A percentile compares a stretch with the other conserved stretches of the same genome.
phyloP scores from a whole-genome alignment of 30 jellyfish, hydroid and myxozoan genomes.

The Chrysaora quinquecirrha region DNA sequence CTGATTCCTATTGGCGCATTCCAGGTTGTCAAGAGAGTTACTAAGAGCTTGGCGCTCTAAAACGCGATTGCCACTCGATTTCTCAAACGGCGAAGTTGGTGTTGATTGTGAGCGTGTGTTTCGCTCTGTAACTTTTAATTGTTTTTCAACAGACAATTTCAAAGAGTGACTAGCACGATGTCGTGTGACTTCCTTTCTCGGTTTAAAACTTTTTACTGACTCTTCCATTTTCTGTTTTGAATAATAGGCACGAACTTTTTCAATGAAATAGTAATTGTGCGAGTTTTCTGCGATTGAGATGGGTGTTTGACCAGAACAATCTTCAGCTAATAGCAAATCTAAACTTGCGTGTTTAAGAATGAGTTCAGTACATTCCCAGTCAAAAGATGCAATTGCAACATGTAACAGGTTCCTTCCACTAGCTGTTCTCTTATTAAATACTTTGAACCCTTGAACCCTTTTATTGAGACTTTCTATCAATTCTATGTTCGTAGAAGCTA shows the following conservation, averaged over 20 bases:
- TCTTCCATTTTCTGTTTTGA: background rate
- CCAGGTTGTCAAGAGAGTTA: background rate
- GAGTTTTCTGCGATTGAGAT: conserved; percentile 8
- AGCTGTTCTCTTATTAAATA: conserved; percentile 31
- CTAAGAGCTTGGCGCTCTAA: background rate
- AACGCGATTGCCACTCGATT: background rate
- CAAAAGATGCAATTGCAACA: conserved; percentile 24
- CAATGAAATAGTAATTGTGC: background rate
- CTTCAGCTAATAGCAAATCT: conserved; percentile 13
- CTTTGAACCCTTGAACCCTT: background rate
- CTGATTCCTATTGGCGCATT: background rate
- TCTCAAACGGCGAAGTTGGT: background rate
- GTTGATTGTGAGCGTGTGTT: background rate
- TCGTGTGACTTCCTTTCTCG: background rate
- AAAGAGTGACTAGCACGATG: background rate
- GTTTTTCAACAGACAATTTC: background rate
- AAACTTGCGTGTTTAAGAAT: conserved; percentile 2
- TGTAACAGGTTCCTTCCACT: conserved; percentile 52
- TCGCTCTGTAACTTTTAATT: background rate
- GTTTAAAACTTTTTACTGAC: background rate
- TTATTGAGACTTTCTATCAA: background rate
- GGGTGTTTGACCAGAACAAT: conserved; percentile 14
- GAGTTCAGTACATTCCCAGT: conserved; percentile 6
- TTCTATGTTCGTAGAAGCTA: conserved; percentile 1
- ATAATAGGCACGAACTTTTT: background rate